phyloP scores from a whole-genome alignment of 2,888 invertebrate genomes.

The Galeopsomyia nigrocyanea region DNA sequence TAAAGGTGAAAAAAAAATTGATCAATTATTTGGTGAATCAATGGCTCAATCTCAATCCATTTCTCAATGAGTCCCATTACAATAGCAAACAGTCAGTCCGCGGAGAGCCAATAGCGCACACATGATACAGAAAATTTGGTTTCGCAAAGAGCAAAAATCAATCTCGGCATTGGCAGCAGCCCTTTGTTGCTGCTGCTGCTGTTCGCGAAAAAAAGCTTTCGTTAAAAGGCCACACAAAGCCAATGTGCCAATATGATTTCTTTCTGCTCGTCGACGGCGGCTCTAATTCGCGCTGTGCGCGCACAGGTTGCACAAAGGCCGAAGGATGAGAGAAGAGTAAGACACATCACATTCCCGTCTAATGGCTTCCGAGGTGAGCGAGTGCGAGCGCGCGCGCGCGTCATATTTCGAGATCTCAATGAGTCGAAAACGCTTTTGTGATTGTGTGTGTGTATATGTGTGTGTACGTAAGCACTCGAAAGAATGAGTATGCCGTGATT shows the following conservation, averaged over 20 bases:
- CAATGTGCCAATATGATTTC: neutral
- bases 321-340: neutral
- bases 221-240: constrained; percentile 14
- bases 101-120: neutral
- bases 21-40: constrained; percentile 3
- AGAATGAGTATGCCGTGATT: constrained; percentile 23
- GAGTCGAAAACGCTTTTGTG: neutral
- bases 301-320: neutral
- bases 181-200: neutral
- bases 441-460: neutral
- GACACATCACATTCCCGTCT: constrained; percentile 17
- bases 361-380: constrained; percentile 20
- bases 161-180: neutral
- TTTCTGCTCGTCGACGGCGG: neutral
- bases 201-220: neutral
- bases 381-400: neutral
- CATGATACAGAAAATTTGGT: constrained; percentile 12
- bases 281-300: neutral
- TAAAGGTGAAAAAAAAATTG: neutral
- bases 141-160: constrained; percentile 25
- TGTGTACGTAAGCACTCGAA: neutral
- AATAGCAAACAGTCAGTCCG: neutral
- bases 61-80: constrained; percentile 16
- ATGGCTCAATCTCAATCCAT: neutral
- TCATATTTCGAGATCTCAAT: constrained; percentile 35